phyloP scores from a whole-genome alignment of 2,113 vertebrate genomes.

The Mus musculus region DNA sequence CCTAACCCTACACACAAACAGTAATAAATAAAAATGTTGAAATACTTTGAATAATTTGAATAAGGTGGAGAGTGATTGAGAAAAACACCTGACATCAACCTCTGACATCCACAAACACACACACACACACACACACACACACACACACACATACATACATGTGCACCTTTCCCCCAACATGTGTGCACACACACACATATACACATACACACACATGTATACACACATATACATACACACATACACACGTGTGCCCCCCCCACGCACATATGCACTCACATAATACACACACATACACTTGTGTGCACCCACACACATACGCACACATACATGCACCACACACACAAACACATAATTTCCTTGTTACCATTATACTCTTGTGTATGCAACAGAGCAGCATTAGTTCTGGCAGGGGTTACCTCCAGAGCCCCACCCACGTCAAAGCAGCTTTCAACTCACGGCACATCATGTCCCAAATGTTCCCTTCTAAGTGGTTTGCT shows the following conservation, averaged over 20 bases:
- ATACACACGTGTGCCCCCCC: too few relatives aligned
- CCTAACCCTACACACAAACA: neutral
- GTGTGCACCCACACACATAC: neutral
- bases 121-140: neutral
- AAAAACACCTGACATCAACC: neutral
- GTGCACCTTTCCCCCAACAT: neutral
- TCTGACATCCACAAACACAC: neutral
- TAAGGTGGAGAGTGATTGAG: neutral
- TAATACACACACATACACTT: neutral
- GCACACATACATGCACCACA: too few relatives aligned
- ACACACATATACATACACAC: fast-evolving
- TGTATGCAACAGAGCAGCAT: neutral
- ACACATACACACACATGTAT: too few relatives aligned
- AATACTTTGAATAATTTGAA: neutral
- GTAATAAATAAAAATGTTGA: neutral
- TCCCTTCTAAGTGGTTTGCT: neutral
- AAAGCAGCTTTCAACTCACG: neutral
- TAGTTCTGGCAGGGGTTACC: neutral
- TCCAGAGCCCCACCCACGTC: neutral
- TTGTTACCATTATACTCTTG: neutral
- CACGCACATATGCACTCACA: too few relatives aligned
- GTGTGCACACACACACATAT: neutral
- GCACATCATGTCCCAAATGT: neutral
- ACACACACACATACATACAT: neutral
- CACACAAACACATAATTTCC: neutral